phyloP scores from a whole-genome alignment of 2,797 vertebrate genomes.

The Hydrocynus forskahlii region DNA sequence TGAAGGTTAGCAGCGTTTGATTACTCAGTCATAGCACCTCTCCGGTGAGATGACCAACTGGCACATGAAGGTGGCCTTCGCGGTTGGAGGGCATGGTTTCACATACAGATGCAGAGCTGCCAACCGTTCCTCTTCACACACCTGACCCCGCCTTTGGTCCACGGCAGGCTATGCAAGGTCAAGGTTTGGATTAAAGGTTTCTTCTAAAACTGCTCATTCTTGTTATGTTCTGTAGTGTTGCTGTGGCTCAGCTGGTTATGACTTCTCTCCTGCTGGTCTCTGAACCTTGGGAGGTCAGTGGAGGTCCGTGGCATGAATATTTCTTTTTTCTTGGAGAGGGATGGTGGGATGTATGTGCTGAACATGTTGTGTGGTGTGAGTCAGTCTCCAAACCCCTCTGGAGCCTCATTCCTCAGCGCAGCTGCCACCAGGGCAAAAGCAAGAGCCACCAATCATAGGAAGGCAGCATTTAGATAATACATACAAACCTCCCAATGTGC shows the following conservation, averaged over 20 bases:
- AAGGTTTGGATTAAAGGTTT: conserved; percentile 18
- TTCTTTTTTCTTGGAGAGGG: background rate
- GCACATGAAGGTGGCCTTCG: conserved; percentile 18
- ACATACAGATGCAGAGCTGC: conserved; percentile 20
- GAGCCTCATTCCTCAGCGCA: conserved; percentile 42
- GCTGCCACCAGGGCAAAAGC: conserved; percentile 19
- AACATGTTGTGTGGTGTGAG: conserved; percentile 29
- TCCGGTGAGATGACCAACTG: conserved; percentile 34
- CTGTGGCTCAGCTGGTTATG: conserved; percentile 19
- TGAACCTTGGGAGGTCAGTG: conserved; percentile 16
- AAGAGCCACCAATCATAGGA: conserved; percentile 33
- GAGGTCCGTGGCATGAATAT: conserved; percentile 14
- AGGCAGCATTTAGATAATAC: conserved; percentile 54
- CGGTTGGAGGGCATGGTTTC: background rate
- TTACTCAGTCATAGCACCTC: conserved; percentile 46
- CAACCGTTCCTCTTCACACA: background rate
- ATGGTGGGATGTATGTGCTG: conserved; percentile 29
- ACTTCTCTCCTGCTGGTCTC: conserved; percentile 33
- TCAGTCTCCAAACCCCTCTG: background rate
- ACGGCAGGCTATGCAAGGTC: background rate
- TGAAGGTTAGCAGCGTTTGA: conserved; percentile 52
- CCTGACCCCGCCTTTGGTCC: background rate
- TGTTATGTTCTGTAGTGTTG: background rate
- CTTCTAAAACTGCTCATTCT: background rate
- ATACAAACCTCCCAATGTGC: conserved; percentile 16